Conservation (phyloP, 2,797 vertebrate species). For the Chromobotia macracanthus region DNA sequence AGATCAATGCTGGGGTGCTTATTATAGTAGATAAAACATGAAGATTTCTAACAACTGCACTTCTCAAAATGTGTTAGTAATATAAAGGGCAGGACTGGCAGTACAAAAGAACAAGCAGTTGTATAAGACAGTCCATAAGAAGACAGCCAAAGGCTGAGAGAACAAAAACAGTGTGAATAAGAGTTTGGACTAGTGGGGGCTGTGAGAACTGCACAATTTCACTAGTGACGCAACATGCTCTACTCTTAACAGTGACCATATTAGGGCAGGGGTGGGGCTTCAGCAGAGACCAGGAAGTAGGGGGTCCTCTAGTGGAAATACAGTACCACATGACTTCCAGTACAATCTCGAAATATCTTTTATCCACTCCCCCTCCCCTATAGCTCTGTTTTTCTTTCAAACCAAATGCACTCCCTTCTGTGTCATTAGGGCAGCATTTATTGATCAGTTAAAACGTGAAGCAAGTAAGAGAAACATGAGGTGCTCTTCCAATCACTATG, state of each 20-base stretch:
- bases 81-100: neutral
- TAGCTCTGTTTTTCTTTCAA: slow-evolving; percentile 31
- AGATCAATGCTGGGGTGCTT: neutral
- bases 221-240: slow-evolving; percentile 37
- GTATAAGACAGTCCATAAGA: slow-evolving; percentile 33
- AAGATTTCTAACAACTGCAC: neutral
- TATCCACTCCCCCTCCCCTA: slow-evolving; percentile 36
- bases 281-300: slow-evolving; percentile 66
- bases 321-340: slow-evolving; percentile 73
- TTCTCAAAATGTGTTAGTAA: slow-evolving; percentile 19
- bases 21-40: neutral
- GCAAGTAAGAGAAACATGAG: slow-evolving; percentile 15
- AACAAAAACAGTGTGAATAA: slow-evolving; percentile 22
- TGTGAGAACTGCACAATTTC: slow-evolving; percentile 8
- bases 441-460: slow-evolving; percentile 47
- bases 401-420: slow-evolving; percentile 18
- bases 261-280: slow-evolving; percentile 64
- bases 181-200: neutral
- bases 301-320: slow-evolving; percentile 64
- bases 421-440: slow-evolving; percentile 47
- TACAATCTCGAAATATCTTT: slow-evolving; percentile 50
- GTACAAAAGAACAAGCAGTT: slow-evolving; percentile 42
- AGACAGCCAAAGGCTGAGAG: slow-evolving; percentile 28
- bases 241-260: slow-evolving; percentile 65
- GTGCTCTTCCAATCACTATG: slow-evolving; percentile 37